phyloP scores from a whole-genome alignment of 2,888 invertebrate species.

The Anodontia alba region DNA sequence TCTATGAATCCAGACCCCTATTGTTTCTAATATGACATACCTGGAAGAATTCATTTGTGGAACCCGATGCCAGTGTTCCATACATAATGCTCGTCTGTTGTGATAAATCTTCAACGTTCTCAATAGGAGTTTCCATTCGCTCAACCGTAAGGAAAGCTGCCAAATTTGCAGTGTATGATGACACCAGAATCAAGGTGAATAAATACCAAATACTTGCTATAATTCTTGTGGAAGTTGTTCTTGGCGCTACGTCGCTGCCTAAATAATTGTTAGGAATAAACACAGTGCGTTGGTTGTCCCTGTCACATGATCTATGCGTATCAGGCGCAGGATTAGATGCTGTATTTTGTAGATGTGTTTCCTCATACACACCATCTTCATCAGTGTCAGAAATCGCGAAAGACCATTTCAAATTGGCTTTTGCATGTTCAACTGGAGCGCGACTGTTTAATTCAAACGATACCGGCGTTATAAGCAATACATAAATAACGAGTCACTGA shows the following conservation, averaged over 20 bases:
- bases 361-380: background rate
- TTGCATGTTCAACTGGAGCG: too few relatives aligned
- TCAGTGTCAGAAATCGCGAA: too few relatives aligned
- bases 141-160: slow-evolving; percentile 99
- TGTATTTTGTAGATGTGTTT: slow-evolving; percentile 8
- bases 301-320: background rate
- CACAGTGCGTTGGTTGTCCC: background rate
- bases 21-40: slow-evolving; percentile 72
- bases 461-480: too few relatives aligned
- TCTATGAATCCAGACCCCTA: too few relatives aligned
- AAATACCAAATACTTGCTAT: slow-evolving; percentile 99
- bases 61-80: slow-evolving; percentile 96
- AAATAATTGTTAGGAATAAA: slow-evolving; percentile 10
- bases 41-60: slow-evolving; percentile 98
- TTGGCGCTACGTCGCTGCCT: slow-evolving; percentile 58
- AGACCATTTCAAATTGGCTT: too few relatives aligned
- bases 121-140: slow-evolving; percentile 96
- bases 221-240: slow-evolving; percentile 90
- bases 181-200: slow-evolving; percentile 98
- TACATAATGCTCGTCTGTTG: slow-evolving; percentile 97
- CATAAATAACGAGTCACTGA: too few relatives aligned
- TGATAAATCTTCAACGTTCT: slow-evolving; percentile 97
- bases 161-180: slow-evolving; percentile 98
- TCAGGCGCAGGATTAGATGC: background rate
- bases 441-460: too few relatives aligned